Percentiles rank a stretch among this genome's conserved stretches.
phyloP scores from a whole-genome alignment of 2,888 invertebrate genomes.

The Dichetophora obliterata region DNA sequence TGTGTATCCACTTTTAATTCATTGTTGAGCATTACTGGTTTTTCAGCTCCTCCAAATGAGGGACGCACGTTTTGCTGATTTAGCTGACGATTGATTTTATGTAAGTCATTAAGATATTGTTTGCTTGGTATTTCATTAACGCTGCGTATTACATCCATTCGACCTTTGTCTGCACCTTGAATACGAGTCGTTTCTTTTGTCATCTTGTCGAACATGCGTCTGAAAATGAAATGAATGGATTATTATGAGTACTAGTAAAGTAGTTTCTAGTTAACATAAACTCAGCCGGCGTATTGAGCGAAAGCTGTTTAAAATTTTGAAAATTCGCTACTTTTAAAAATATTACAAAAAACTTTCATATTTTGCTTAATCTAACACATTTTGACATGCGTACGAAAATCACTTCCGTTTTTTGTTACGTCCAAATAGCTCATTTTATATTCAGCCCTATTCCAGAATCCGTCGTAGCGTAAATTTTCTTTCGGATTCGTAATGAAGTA shows the following conservation, averaged over 20 bases:
- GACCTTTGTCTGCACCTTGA: conserved; percentile 55
- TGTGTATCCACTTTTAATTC: conserved; percentile 55
- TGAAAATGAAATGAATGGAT: conserved; percentile 49
- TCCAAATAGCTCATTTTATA: no score
- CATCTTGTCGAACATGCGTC: conserved; percentile 62
- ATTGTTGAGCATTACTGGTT: conserved; percentile 60
- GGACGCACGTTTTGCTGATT: conserved; percentile 57
- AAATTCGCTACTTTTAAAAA: no score
- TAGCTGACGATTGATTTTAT: conserved; percentile 55
- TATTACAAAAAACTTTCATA: no score
- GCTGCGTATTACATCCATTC: conserved; percentile 62
- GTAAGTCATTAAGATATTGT: conserved; percentile 64
- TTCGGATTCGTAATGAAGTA: no score
- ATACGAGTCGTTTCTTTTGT: conserved; percentile 61
- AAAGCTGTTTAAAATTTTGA: no score
- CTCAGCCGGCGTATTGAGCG: no score
- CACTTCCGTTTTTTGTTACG: no score
- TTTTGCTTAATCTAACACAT: no score
- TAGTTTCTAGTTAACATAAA: no score
- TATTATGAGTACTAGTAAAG: neutral
- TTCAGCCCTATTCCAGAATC: no score
- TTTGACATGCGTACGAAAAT: no score
- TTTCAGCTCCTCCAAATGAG: conserved; percentile 56
- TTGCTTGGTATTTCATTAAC: conserved; percentile 63
- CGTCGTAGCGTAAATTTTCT: no score